These are phyloP conservation scores for Hydractinia symbiolongicarpus DNA, from an alignment of 30 jellyfish, hydroid and myxozoan species.

Conservation along the genomic window DNA sequence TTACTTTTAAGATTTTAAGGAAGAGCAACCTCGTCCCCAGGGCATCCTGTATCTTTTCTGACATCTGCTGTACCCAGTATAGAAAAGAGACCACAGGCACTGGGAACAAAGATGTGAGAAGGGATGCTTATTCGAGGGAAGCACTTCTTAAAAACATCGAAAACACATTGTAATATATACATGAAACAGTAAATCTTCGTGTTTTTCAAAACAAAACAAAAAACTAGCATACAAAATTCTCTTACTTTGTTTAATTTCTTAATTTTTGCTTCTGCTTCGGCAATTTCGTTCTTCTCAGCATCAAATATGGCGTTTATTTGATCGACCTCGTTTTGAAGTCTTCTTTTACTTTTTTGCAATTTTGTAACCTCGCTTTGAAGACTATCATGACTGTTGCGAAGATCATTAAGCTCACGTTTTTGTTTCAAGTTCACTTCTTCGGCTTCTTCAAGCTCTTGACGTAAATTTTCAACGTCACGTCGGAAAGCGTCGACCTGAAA, in stretches of 20 bases:
- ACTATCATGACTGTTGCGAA: neutral
- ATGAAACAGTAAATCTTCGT: too few relatives aligned
- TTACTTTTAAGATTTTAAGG: too few relatives aligned
- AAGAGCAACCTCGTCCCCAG: too few relatives aligned
- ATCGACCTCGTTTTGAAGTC: constrained; percentile 37
- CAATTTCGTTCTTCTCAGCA: constrained; percentile 32
- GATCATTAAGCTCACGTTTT: constrained; percentile 32
- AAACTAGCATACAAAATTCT: too few relatives aligned
- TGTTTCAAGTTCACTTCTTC: constrained; percentile 28
- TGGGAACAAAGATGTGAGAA: too few relatives aligned
- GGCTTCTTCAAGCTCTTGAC: constrained; percentile 32
- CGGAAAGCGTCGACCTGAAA: constrained; percentile 33
- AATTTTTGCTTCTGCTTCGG: constrained; percentile 22
- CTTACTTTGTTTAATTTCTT: constrained; percentile 17
- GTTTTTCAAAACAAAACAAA: too few relatives aligned
- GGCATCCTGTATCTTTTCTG: too few relatives aligned
- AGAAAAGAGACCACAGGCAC: too few relatives aligned
- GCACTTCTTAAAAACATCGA: too few relatives aligned
- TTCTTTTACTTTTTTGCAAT: constrained; percentile 22
- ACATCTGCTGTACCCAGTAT: too few relatives aligned
- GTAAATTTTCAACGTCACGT: constrained; percentile 28
- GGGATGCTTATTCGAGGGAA: too few relatives aligned
- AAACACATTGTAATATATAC: too few relatives aligned
- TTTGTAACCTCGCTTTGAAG: constrained; percentile 28
- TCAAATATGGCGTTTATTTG: constrained; percentile 44